A percentile compares a stretch with the other conserved stretches of the same genome.
Conservation (phyloP, 2,113 vertebrate genomes). For the Ceyx melanurus region DNA sequence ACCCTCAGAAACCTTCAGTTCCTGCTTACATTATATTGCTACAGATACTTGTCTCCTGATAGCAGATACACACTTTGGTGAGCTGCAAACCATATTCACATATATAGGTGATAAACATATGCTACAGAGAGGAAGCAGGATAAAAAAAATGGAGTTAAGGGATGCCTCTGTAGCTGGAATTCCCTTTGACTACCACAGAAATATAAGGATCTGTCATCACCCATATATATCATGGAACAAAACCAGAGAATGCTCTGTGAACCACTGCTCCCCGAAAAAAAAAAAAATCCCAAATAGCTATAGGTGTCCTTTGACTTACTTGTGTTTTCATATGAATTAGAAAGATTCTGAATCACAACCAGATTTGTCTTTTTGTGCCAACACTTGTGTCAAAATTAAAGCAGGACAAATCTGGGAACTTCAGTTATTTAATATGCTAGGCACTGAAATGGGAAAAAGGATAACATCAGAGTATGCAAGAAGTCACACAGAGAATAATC, state of each 20-base stretch:
- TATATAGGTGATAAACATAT: neutral
- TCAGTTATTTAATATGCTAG: neutral
- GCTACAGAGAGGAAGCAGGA: neutral
- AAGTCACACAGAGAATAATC: neutral
- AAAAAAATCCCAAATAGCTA: neutral
- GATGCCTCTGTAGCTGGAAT: neutral
- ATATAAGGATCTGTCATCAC: neutral
- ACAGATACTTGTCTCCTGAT: neutral
- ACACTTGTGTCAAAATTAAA: neutral
- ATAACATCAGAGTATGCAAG: neutral
- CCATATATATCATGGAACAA: neutral
- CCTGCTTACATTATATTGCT: neutral
- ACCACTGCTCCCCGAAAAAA: neutral
- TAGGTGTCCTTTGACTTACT: neutral
- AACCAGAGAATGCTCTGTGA: neutral
- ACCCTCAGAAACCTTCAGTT: neutral
- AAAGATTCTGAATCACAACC: neutral
- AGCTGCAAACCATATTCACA: neutral
- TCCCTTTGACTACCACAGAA: neutral
- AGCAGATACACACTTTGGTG: neutral
- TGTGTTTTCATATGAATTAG: neutral
- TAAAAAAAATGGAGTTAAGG: neutral
- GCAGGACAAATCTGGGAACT: neutral
- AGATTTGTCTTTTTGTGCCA: neutral
- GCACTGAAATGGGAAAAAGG: neutral